Conservation (phyloP, 2,888 invertebrate species). For the Quadroppia sp. region DNA sequence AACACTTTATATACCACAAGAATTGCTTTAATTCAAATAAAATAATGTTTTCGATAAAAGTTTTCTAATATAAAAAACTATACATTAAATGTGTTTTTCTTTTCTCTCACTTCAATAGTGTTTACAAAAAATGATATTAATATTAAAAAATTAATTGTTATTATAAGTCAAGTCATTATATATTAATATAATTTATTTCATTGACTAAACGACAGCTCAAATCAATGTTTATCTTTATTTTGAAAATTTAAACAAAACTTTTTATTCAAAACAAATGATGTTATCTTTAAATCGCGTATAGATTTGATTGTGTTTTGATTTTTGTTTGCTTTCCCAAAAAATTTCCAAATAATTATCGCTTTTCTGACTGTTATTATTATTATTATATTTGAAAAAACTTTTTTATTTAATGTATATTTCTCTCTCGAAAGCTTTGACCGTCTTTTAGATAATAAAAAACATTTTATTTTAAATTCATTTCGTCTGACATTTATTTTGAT, state of each 20-base stretch:
- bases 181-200: background rate
- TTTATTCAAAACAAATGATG: too few species aligned
- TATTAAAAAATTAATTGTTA: background rate
- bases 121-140: too few species aligned
- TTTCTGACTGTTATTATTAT: constrained; percentile 2
- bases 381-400: too few species aligned
- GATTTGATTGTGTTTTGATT: too few species aligned
- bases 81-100: too few species aligned
- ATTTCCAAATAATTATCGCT: background rate
- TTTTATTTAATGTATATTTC: constrained; percentile 24
- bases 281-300: too few species aligned
- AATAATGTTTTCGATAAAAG: too few species aligned
- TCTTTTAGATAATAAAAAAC: constrained; percentile 22
- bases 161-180: constrained; percentile 10
- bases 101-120: too few species aligned
- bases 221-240: background rate
- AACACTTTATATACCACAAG: background rate
- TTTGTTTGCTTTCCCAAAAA: too few species aligned
- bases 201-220: background rate
- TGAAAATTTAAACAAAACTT: background rate
- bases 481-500: too few species aligned
- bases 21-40: background rate
- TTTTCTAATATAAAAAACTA: too few species aligned
- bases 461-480: background rate
- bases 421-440: background rate